These are phyloP conservation scores for Hypolimnas misippus DNA, from an alignment of 2,888 invertebrate genomes.

Conservation along the genomic window DNA sequence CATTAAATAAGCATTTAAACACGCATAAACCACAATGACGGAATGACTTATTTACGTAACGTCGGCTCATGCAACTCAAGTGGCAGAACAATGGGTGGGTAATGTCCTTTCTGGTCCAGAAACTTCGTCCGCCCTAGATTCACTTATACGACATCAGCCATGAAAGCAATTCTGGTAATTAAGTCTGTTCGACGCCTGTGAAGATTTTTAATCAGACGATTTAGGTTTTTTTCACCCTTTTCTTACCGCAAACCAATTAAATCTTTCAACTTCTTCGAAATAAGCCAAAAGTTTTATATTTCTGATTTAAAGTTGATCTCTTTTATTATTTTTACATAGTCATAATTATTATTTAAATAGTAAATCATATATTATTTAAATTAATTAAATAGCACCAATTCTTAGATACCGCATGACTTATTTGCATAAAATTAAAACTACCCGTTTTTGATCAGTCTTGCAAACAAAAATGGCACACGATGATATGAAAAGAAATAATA, in stretches of 20 bases:
- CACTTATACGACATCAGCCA: constrained; percentile 19
- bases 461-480: too few relatives aligned
- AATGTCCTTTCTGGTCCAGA: constrained; percentile 79
- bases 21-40: constrained; percentile 38
- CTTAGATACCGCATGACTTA: too few relatives aligned
- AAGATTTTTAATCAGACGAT: neutral
- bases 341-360: too few relatives aligned
- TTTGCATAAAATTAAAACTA: too few relatives aligned
- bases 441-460: too few relatives aligned
- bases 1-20: constrained; percentile 36
- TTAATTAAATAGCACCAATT: too few relatives aligned
- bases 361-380: too few relatives aligned
- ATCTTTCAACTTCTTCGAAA: neutral
- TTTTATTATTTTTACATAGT: too few relatives aligned
- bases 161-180: constrained; percentile 2
- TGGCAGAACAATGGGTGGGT: constrained; percentile 65
- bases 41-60: constrained; percentile 43
- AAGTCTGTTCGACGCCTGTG: neutral
- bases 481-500: too few relatives aligned
- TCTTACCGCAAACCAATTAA: constrained; percentile 8
- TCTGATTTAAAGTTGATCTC: too few relatives aligned
- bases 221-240: neutral
- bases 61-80: constrained; percentile 39
- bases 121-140: constrained; percentile 73
- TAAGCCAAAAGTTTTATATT: too few relatives aligned